Evolutionary conservation across 2,888 invertebrate species (phyloP), one percentile per base, ranked within the genome.

Genomic region (Buathra laborator): DNA sequence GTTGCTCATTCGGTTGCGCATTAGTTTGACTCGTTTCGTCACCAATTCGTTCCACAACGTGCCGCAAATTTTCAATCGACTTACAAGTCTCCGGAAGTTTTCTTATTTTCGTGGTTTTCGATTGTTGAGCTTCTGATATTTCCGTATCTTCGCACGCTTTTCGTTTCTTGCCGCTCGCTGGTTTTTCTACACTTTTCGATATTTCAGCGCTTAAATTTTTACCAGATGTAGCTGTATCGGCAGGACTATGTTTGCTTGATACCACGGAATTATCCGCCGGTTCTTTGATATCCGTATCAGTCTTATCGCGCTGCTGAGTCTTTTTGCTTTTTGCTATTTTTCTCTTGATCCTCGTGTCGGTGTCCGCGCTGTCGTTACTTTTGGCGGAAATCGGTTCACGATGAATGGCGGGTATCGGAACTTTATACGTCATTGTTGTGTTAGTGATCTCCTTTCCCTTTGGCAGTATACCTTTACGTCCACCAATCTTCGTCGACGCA

Each of bases 351-450:
- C 48, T 64, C 83, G 70, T 81, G 32, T 79, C 44, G 59, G 64
- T 77, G 43, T 87, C 86, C 7, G 53, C 64, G 59, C 48, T 81
- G 14, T 86, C 85, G 37, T 43, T 19, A 29, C 46, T 43, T 62
- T 84, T 87, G 3, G 6, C 48, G 2, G 37, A 62, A 48, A 81
- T 72, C 6, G 72, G 62, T 78, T 93, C 93, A 71, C 92, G 92
- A 67, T 92, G 92, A 78, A 93, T 90, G 44, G 93, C 94, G 5
- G 93, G 93, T 64, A 94, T 94, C 70, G 94, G 94, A 86, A 94
- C 93, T 89, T 94, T 94, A 71, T 93, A 94, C 9, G 93, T 88
- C 93, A 93, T 94, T 12, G 94, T 93, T 4, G 94, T 93, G 67
- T 92, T 92, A 9, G 93, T 93, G 12, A 92, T 92, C 85, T 93